Percentiles rank a stretch among this genome's conserved stretches.
Evolutionary conservation across 2,113 vertebrate species (phyloP).

Genomic region (Oncorhynchus kisutch): DNA sequence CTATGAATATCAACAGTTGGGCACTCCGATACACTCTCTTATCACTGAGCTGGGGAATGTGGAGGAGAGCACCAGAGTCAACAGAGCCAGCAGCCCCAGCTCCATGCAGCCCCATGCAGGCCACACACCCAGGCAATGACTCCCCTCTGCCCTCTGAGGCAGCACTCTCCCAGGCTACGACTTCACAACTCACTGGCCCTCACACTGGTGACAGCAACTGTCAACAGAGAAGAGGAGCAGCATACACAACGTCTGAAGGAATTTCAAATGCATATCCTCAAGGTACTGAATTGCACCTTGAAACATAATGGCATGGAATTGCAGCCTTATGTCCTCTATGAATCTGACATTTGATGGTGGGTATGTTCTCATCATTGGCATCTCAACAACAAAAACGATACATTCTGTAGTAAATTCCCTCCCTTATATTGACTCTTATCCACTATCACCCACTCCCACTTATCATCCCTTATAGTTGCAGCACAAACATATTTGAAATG

Average conservation of each 20-base stretch:
- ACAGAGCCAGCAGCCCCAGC: slow-evolving; percentile 20
- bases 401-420: no score
- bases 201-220: slow-evolving; percentile 58
- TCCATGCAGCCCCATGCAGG: not conserved
- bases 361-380: not conserved
- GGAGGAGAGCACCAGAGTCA: slow-evolving; percentile 42
- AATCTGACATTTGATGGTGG: not conserved
- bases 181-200: slow-evolving; percentile 54
- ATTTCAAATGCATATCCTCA: not conserved
- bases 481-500: not conserved
- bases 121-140: not conserved
- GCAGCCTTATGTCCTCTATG: not conserved
- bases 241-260: no score
- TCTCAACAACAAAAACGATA: not conserved
- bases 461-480: not conserved
- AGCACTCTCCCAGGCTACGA: slow-evolving; percentile 45
- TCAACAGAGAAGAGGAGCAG: slow-evolving; percentile 49
- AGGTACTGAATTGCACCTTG: not conserved
- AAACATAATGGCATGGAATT: not conserved
- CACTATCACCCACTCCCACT: not conserved
- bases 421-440: no score
- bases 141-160: slow-evolving; percentile 36
- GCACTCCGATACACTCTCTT: slow-evolving; percentile 57
- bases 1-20: slow-evolving; percentile 34
- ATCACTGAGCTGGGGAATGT: slow-evolving; percentile 67